Base-by-base conservation (phyloP, 2,888 invertebrate species). In the Melanotus villosus region DNA sequence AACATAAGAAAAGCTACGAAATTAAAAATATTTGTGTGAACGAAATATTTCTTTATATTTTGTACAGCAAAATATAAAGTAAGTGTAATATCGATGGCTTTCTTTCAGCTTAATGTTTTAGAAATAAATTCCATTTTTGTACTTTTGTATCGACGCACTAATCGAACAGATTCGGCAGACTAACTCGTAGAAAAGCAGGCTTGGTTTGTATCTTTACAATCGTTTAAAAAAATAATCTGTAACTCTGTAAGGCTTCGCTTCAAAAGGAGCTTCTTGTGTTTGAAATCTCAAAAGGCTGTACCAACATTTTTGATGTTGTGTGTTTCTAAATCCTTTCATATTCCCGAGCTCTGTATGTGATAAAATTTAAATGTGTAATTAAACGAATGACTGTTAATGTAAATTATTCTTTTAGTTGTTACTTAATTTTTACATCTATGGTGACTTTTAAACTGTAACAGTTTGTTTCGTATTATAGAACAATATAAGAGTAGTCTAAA, bases 251-350 rank as follows among this genome's bases (percentile, higher is more conserved):
- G 10, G 6, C 7, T 26, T 26, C 7, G 26, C 47, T 47, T 26
- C 26, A 26, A 47, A 47, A 19, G 10, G 52, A 52, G 26, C 60
- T 62, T 62, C 54, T 45, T 52, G 62, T 62, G 56, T 62, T 59
- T 45, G 14, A 41, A 62, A 70, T 71, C 68, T 64, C 63, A 52
- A 63, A 65, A 73, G 73, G 70, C 73, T 73, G 68, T 73, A 68
- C 60, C 57, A 45, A 54, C 30, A 56, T 7, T 58, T 30, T 52
- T 68, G 34, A 41, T 21, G 19, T 43, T 50, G 26, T 32, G 50
- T 32, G 43, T 60, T 56, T 45, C 23, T 52, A 21, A 21, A 23
- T 34, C 56, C 32, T 52, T 65, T 57, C 26, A n/a, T 30, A 10
- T 12, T 43, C 43, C 47, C 57, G 30, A 65, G 57, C 23, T 26